These are phyloP conservation scores for Daboia siamensis DNA, from an alignment of 2,113 vertebrate species.

Conservation along the genomic window DNA sequence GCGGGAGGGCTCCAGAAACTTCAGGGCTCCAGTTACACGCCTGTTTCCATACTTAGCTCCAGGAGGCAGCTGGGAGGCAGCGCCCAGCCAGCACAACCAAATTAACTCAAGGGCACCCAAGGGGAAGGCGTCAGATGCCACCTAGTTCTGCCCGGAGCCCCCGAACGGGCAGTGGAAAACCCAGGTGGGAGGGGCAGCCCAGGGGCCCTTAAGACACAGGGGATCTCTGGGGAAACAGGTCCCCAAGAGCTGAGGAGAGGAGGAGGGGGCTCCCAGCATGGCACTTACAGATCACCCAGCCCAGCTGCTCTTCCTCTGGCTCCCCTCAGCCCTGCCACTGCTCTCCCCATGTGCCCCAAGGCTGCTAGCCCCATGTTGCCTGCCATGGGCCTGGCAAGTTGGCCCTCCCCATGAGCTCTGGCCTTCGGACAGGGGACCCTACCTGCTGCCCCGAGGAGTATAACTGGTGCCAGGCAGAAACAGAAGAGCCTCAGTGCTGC, in stretches of 20 bases:
- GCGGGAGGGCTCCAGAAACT: slow-evolving; percentile 14
- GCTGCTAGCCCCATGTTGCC: neutral
- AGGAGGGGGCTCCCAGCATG: neutral
- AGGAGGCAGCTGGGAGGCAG: slow-evolving; percentile 57
- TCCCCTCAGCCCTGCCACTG: neutral
- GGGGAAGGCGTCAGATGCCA: slow-evolving; percentile 57
- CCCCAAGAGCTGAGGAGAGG: too few species aligned
- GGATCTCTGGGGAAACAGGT: accelerated
- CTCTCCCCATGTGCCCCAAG: neutral
- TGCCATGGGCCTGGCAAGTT: neutral
- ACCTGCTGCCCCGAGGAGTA: slow-evolving; percentile 65
- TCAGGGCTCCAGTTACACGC: slow-evolving; percentile 72
- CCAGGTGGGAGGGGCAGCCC: neutral
- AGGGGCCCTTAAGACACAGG: neutral
- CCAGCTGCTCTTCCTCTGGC: neutral
- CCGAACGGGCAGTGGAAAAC: neutral
- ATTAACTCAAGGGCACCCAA: slow-evolving; percentile 85
- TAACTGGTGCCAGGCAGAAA: slow-evolving; percentile 59
- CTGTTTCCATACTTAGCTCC: slow-evolving; percentile 80
- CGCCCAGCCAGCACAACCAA: slow-evolving; percentile 60
- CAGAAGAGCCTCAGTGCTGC: slow-evolving; percentile 64
- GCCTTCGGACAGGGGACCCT: neutral
- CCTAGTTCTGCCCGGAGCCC: neutral
- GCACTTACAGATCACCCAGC: neutral
- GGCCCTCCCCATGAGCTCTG: neutral